These are phyloP conservation scores for Macheiramphus alcinus DNA, from an alignment of 2,113 vertebrate genomes.

Conservation along the genomic window DNA sequence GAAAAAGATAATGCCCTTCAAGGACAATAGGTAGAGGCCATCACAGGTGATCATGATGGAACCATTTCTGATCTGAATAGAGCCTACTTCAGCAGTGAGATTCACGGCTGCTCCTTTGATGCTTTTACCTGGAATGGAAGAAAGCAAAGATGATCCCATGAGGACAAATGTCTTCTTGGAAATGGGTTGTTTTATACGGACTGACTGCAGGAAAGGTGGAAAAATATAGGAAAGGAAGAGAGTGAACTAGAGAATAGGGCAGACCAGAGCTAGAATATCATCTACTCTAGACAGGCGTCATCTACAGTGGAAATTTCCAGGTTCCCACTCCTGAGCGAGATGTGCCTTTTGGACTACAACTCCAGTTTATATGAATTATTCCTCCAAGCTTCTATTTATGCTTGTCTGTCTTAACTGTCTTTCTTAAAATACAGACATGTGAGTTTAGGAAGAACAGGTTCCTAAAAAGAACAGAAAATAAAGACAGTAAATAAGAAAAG, in stretches of 20 bases:
- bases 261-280: background rate
- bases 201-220: background rate
- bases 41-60: constrained; percentile 19
- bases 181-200: background rate
- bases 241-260: background rate
- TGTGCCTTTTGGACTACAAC: background rate
- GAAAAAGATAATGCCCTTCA: background rate
- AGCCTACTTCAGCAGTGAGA: background rate
- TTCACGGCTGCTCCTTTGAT: background rate
- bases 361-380: background rate
- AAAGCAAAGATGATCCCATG: background rate
- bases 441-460: background rate
- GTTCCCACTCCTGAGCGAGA: background rate
- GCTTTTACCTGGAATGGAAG: background rate
- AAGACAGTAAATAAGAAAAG: background rate
- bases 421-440: background rate
- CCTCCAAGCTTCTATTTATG: background rate
- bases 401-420: background rate
- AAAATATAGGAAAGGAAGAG: background rate
- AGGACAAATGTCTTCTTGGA: background rate
- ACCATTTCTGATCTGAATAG: constrained; percentile 10
- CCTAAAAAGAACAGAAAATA: background rate
- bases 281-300: background rate
- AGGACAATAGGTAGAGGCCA: constrained; percentile 41
- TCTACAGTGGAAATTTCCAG: background rate